These are phyloP conservation scores for Gymnobelideus leadbeateri DNA, from an alignment of 2,113 vertebrate genomes.

Conservation along the genomic window DNA sequence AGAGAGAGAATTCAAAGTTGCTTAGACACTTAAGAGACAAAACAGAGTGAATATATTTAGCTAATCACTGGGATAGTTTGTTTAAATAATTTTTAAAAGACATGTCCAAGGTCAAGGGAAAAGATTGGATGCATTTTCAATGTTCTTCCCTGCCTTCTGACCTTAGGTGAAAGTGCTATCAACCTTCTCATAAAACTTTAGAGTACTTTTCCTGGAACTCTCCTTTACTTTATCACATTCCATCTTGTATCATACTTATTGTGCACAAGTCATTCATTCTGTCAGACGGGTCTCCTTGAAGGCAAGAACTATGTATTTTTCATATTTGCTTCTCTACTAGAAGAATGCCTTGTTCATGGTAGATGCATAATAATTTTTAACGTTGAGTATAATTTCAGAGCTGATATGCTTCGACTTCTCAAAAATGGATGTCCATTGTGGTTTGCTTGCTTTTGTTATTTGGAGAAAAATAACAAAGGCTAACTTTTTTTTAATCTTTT, in stretches of 20 bases:
- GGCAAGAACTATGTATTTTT: no score
- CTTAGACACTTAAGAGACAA: neutral
- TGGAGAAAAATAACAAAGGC: neutral
- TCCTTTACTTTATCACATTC: no score
- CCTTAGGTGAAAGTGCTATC: neutral
- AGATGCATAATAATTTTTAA: neutral
- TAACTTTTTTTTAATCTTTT: neutral
- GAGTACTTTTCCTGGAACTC: no score
- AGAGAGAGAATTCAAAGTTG: conserved; percentile 14
- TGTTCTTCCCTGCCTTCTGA: neutral
- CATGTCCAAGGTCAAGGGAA: conserved; percentile 27
- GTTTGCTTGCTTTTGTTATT: neutral
- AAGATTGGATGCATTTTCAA: neutral
- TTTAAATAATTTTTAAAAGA: conserved; percentile 51
- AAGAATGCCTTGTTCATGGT: neutral
- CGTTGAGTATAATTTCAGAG: neutral
- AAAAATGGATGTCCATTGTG: neutral
- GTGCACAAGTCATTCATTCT: no score
- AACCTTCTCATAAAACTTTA: neutral
- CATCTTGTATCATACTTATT: no score
- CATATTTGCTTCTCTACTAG: no score
- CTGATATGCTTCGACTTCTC: neutral
- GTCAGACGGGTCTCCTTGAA: no score
- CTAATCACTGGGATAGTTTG: conserved; percentile 13
- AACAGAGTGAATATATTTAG: conserved; percentile 32